Evolutionary conservation across 2,797 vertebrate species (phyloP).

Genomic region (Sciurus carolinensis): DNA sequence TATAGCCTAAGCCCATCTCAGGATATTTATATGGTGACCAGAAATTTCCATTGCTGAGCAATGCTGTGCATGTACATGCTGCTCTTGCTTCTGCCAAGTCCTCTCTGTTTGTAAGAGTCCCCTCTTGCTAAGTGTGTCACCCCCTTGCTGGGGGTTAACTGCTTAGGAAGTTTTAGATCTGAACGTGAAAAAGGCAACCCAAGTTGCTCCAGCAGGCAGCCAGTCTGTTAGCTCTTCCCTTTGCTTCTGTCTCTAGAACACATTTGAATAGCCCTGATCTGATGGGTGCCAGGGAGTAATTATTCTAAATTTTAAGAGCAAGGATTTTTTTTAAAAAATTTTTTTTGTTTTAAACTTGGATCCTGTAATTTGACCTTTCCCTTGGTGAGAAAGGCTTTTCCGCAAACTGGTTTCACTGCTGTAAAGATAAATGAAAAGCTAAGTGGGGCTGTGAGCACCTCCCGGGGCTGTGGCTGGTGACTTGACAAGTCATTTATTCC

Average conservation of each 20-base stretch:
- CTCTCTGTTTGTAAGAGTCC: conserved; percentile 39
- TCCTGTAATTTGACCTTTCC: conserved; percentile 65
- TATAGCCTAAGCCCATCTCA: neutral
- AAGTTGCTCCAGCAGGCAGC: neutral
- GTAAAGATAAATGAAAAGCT: conserved; percentile 74
- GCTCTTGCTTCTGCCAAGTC: neutral
- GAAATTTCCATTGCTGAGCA: conserved; percentile 27
- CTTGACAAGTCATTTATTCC: conserved; percentile 74
- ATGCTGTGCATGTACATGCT: neutral
- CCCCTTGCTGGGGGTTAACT: conserved; percentile 67
- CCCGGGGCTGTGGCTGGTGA: conserved; percentile 44
- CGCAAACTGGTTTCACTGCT: conserved; percentile 53
- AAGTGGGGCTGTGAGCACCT: neutral
- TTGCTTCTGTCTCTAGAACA: conserved; percentile 50
- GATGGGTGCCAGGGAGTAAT: conserved; percentile 50
- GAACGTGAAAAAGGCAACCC: conserved; percentile 53
- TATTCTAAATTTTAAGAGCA: conserved; percentile 76
- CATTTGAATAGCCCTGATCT: conserved; percentile 41
- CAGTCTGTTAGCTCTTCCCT: neutral
- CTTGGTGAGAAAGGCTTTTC: conserved; percentile 8
- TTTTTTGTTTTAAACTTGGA: conserved; percentile 30
- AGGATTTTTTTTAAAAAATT: conserved; percentile 21
- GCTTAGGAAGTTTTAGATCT: conserved; percentile 71
- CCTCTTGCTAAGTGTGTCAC: neutral
- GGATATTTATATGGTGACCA: neutral